phyloP scores from a whole-genome alignment of 2,113 vertebrate species.

The Gymnorhina tibicen region DNA sequence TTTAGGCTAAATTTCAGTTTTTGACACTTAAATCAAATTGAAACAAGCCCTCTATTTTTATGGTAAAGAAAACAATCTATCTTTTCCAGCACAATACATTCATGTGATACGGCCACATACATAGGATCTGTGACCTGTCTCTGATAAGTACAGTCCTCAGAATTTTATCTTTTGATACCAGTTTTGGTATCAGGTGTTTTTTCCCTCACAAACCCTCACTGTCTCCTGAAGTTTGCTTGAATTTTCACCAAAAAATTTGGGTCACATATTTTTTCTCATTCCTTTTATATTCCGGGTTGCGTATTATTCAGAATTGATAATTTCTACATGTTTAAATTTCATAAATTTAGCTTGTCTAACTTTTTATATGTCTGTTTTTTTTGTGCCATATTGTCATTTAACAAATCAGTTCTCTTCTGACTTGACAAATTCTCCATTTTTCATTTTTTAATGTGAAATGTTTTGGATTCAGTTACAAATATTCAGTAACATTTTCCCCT shows the following conservation, averaged over 20 bases:
- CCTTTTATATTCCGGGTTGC: not conserved
- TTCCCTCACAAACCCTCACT: not conserved
- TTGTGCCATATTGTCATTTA: not conserved
- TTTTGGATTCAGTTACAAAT: not conserved
- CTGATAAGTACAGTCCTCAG: not conserved
- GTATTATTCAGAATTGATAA: not conserved
- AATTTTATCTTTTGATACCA: not conserved
- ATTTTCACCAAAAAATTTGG: not conserved
- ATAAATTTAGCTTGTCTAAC: not conserved
- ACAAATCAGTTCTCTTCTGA: not conserved
- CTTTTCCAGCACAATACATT: not conserved
- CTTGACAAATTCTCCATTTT: not conserved
- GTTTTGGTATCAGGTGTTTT: not conserved
- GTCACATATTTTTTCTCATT: not conserved
- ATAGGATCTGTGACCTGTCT: not conserved
- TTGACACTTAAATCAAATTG: not conserved
- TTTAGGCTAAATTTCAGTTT: not conserved
- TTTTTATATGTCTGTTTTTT: not conserved
- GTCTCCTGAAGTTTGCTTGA: not conserved
- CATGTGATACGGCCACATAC: not conserved
- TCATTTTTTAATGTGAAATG: not conserved
- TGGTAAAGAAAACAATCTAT: not conserved
- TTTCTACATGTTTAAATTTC: not conserved
- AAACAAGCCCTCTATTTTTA: not conserved
- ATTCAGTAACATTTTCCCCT: not conserved